phyloP scores from a whole-genome alignment of 2,113 vertebrate genomes.

The Merops nubicus region DNA sequence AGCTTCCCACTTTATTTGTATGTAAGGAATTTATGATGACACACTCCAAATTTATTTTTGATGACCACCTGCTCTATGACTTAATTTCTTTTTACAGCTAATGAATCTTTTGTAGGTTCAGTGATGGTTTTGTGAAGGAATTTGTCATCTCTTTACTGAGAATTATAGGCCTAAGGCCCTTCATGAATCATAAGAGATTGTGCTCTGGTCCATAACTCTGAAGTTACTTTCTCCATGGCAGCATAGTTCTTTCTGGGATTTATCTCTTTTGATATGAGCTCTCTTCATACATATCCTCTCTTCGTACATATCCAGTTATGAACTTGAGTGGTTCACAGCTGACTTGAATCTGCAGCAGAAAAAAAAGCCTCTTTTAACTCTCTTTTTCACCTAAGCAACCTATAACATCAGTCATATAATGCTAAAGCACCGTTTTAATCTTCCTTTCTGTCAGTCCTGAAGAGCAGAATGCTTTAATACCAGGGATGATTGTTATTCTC shows the following conservation, averaged over 20 bases:
- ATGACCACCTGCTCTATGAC: conserved; percentile 27
- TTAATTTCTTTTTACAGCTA: conserved; percentile 40
- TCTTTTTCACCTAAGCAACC: neutral
- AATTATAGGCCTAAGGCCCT: neutral
- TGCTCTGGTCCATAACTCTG: neutral
- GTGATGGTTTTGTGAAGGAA: conserved; percentile 20
- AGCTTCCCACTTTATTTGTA: neutral
- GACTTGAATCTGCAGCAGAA: neutral
- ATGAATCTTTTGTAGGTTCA: neutral
- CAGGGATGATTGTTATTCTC: neutral
- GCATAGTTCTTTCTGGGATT: neutral
- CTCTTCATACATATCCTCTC: neutral
- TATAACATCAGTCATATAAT: neutral
- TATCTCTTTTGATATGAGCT: neutral
- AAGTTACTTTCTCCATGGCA: neutral
- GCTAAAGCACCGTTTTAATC: neutral
- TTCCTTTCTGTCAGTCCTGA: neutral
- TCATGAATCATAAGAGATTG: neutral
- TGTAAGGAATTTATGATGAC: neutral
- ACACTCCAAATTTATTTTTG: neutral
- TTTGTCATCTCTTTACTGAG: neutral
- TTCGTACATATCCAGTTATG: neutral
- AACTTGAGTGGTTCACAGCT: neutral
- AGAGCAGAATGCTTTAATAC: neutral
- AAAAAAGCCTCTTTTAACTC: neutral